Base-by-base conservation (phyloP, 2,797 vertebrate genomes). In the Oceanodroma leucorhoa region DNA sequence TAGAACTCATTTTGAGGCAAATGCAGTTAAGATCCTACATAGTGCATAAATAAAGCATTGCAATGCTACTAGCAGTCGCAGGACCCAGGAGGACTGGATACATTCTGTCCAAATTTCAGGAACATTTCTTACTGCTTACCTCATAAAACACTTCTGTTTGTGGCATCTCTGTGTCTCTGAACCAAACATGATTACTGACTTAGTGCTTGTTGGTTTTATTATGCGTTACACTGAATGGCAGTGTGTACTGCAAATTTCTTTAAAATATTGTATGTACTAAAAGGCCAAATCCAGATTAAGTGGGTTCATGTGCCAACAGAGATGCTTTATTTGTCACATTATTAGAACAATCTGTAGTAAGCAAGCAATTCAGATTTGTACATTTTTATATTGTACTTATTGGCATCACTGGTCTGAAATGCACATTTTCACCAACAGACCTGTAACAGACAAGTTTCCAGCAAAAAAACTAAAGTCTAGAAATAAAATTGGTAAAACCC, bases 361-460 rank as follows among this genome's bases (percentile, higher is more conserved):
- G 97, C 43, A 87, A 97, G 97, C 93, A 81, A 97, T 95, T 95
- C 93, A 96, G 95, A 97, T 97, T 96, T 96, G 94, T 95, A 98
- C 97, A 53, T 97, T 97, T 96, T 97, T 96, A 95, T 89, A 91
- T 96, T 96, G 97, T 96, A 94, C 95, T 97, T 94, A 95, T 97
- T 97, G 97, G 95, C 96, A 97, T 97, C 96, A 96, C 97, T 97
- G 98, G 98, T 98, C 98, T 98, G 97, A 98, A 98, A 98, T 97
- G 98, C 98, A 98, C 98, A 97, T 98, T 98, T 97, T 98, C 97
- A 97, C 97, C 97, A 96, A 97, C 97, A 98, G 98, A 98, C 98
- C 97, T 98, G 98, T 98, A 98, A 97, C 97, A 97, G 96, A 98
- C 97, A 97, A 97, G 94, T 98, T 98, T 98, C 97, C 97, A 98